Percentiles rank a stretch among this genome's conserved stretches.
phyloP scores from a whole-genome alignment of 1,140 invertebrate species.

The Eumeta japonica region DNA sequence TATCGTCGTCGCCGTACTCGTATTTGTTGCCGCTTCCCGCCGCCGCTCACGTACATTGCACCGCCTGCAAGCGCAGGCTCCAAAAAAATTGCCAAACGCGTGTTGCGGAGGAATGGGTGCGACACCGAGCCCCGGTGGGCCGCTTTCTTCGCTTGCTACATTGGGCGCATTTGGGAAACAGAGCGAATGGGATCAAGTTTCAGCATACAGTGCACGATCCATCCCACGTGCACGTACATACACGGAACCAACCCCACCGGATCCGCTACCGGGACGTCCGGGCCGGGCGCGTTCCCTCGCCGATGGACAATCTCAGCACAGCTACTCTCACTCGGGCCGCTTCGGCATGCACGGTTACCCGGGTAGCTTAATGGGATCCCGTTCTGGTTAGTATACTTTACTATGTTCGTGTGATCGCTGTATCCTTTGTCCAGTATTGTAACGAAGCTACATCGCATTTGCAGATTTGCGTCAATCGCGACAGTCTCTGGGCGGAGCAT shows the following conservation, averaged over 20 bases:
- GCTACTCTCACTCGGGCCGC: slow-evolving; percentile 76
- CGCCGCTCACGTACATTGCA: slow-evolving; percentile 73
- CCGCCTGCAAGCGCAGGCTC: slow-evolving; percentile 66
- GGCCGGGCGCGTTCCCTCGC: slow-evolving; percentile 68
- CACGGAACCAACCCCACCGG: slow-evolving; percentile 64
- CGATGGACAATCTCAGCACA: slow-evolving; percentile 83
- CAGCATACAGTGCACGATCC: slow-evolving; percentile 85
- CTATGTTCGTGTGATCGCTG: slow-evolving; percentile 4
- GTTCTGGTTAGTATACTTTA: slow-evolving; percentile 67
- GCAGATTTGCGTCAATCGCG: slow-evolving; percentile 78
- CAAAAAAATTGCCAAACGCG: slow-evolving; percentile 64
- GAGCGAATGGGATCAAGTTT: slow-evolving; percentile 92
- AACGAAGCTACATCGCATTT: slow-evolving; percentile 19
- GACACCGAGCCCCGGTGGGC: slow-evolving; percentile 72
- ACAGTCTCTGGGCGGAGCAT: slow-evolving; percentile 75
- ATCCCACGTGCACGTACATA: slow-evolving; percentile 82
- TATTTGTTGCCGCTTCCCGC: slow-evolving; percentile 82
- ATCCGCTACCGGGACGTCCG: slow-evolving; percentile 61
- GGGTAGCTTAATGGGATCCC: slow-evolving; percentile 72
- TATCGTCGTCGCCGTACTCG: slow-evolving; percentile 82
- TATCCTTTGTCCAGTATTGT: neutral
- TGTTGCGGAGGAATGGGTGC: slow-evolving; percentile 71
- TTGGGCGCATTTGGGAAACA: slow-evolving; percentile 77
- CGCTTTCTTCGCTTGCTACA: slow-evolving; percentile 79
- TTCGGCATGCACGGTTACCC: slow-evolving; percentile 72